These are phyloP conservation scores for Sesamia nonagrioides DNA, from an alignment of 1,140 invertebrate genomes.

Conservation along the genomic window DNA sequence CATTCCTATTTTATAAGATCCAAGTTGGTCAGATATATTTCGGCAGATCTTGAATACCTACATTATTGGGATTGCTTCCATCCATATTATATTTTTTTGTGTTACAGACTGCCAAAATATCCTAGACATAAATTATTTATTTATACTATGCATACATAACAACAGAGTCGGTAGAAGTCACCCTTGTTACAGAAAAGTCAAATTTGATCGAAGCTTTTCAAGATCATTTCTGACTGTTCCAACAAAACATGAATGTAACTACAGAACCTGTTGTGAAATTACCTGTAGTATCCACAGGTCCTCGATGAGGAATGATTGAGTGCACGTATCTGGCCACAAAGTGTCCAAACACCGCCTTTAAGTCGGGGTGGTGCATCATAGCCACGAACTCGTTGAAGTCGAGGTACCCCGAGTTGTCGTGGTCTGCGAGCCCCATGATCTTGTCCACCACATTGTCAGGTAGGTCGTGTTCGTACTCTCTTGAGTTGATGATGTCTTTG, in stretches of 20 bases:
- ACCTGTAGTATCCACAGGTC: conserved; percentile 82
- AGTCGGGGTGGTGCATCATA: conserved; percentile 91
- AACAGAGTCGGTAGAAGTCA: neutral
- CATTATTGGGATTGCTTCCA: neutral
- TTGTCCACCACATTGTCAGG: conserved; percentile 91
- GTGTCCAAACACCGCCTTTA: conserved; percentile 89
- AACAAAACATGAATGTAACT: neutral
- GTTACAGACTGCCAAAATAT: neutral
- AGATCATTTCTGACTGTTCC: neutral
- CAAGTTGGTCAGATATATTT: conserved; percentile 10
- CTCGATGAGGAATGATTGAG: conserved; percentile 85
- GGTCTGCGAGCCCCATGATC: conserved; percentile 91
- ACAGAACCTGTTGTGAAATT: conserved; percentile 24
- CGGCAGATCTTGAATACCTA: neutral
- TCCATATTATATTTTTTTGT: neutral
- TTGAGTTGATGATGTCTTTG: conserved; percentile 89
- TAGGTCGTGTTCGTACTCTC: conserved; percentile 90
- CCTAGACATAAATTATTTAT: neutral
- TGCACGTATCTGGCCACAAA: conserved; percentile 88
- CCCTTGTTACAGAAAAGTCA: neutral
- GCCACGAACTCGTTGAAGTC: conserved; percentile 93
- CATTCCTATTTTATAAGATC: neutral
- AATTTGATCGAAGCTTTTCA: neutral
- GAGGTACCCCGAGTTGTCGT: conserved; percentile 91
- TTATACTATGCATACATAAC: neutral